phyloP scores from a whole-genome alignment of 92 coral and sea anemone genomes.

The Pocillopora grandis region DNA sequence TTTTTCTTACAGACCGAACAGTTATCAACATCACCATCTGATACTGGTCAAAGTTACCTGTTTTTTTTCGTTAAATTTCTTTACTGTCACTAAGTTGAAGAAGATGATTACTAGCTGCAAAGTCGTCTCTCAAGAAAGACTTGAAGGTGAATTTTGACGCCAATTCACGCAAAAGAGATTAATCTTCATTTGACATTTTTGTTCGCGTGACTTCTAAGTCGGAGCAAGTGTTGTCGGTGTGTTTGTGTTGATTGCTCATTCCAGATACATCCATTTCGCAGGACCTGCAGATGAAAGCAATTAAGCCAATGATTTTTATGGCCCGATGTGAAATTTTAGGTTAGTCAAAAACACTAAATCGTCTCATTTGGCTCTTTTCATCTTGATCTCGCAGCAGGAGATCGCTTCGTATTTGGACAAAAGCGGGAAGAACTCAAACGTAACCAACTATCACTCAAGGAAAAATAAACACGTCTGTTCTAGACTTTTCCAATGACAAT shows the following conservation, averaged over 20 bases:
- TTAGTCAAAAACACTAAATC: conserved; percentile 1
- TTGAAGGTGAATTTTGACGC: not conserved
- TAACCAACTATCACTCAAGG: conserved; percentile 7
- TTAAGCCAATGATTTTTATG: not conserved
- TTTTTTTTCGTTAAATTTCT: not conserved
- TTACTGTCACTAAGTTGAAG: not conserved
- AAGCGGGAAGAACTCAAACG: not conserved
- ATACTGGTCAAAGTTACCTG: not conserved
- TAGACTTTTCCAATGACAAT: not conserved
- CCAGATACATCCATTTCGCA: too few species aligned
- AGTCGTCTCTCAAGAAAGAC: not conserved
- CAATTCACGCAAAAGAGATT: not conserved
- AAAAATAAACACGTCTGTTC: conserved; percentile 1
- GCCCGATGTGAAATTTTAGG: not conserved
- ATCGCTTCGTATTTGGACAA: not conserved
- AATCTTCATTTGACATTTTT: not conserved
- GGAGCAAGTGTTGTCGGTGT: too few species aligned
- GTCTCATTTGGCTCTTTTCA: not conserved
- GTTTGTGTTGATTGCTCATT: too few species aligned
- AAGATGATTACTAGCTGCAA: not conserved
- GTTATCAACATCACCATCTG: not conserved
- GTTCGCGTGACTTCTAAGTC: too few species aligned
- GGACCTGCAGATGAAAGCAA: not conserved
- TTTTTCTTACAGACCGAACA: not conserved
- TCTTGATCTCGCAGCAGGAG: not conserved